A percentile compares a stretch with the other conserved stretches of the same genome.
Conservation (phyloP, 2,888 invertebrate species). For the Lymantria monacha region DNA sequence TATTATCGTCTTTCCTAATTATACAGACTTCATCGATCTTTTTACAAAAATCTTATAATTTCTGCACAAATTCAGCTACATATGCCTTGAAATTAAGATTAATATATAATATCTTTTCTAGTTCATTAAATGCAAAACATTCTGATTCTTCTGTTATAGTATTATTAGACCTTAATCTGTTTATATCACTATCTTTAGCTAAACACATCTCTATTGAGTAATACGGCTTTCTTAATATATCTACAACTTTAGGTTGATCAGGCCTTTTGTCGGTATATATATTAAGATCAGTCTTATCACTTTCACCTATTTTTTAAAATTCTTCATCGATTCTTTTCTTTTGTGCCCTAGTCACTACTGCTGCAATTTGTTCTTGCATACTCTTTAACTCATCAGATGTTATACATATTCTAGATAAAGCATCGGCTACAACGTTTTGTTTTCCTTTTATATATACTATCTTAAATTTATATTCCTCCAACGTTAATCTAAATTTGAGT, state of each 20-base stretch:
- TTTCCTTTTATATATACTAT: conserved; percentile 2
- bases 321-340: background rate
- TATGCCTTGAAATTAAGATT: conserved; percentile 11
- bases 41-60: conserved; percentile 7
- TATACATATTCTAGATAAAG: background rate
- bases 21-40: conserved; percentile 7
- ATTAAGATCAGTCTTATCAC: conserved; percentile 1
- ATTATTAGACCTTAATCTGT: background rate
- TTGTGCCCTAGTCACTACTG: conserved; percentile 1
- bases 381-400: conserved; percentile 1
- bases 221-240: conserved; percentile 1
- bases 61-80: conserved; percentile 11
- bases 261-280: conserved; percentile 5
- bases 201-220: background rate
- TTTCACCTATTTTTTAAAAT: background rate
- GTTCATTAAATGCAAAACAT: background rate
- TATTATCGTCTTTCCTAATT: conserved; percentile 4
- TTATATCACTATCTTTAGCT: background rate
- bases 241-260: conserved; percentile 9
- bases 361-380: conserved; percentile 4
- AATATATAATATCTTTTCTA: conserved; percentile 1
- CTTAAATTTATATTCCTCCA: conserved; percentile 1
- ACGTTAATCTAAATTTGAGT: background rate
- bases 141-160: background rate
- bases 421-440: conserved; percentile 1